Evolutionary conservation across 2,113 vertebrate genomes (phyloP).

Genomic region (Okapia johnstoni): DNA sequence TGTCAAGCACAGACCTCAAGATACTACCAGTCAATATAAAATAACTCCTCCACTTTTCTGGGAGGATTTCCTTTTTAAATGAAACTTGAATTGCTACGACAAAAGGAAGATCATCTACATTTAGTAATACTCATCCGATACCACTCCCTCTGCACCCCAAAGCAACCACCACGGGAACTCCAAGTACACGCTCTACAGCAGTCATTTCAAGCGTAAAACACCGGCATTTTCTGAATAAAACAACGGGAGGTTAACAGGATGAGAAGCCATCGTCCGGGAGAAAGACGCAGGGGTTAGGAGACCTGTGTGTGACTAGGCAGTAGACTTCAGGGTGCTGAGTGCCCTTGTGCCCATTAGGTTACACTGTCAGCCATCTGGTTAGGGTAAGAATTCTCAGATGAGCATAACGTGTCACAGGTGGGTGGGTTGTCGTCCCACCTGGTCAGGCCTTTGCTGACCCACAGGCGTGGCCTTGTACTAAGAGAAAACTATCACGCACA

Average conservation of each 20-base stretch:
- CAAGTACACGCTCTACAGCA: accelerated
- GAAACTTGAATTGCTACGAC: background rate
- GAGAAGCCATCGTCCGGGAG: accelerated
- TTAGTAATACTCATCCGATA: background rate
- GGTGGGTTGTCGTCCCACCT: accelerated
- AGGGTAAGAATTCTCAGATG: accelerated
- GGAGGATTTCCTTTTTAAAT: background rate
- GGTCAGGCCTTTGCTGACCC: background rate
- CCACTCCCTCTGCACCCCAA: background rate
- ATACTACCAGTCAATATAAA: background rate
- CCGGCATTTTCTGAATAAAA: background rate
- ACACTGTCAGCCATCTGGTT: accelerated
- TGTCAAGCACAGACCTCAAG: no score
- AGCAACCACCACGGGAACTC: background rate
- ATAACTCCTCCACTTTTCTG: background rate
- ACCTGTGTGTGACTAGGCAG: accelerated
- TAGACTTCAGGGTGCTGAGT: accelerated
- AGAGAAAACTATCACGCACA: accelerated
- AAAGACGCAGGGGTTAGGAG: accelerated
- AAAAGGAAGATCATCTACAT: background rate
- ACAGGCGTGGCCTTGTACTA: accelerated
- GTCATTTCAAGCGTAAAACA: accelerated
- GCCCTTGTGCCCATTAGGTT: no score
- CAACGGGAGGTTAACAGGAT: accelerated
- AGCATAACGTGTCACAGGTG: accelerated